Base-by-base conservation (phyloP, 2,888 invertebrate genomes). In the Phymatocera aterrima region DNA sequence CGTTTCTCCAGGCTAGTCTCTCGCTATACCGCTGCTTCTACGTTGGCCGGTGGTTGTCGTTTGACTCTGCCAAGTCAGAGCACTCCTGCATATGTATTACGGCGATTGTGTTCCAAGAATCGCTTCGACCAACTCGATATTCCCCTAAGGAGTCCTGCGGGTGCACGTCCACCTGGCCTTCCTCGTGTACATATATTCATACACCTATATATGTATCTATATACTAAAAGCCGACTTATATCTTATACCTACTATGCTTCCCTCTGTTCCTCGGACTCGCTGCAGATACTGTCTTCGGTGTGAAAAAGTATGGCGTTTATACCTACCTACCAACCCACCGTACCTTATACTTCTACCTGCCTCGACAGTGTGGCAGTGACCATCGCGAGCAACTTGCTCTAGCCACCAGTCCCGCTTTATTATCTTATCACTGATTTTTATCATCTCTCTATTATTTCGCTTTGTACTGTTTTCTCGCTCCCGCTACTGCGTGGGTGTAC, bases 41-140 rank as follows among this genome's bases (percentile, higher is more conserved):
- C n/a, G 21, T 21, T 12, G 40, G n/a, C 40, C 75, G 37, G 40
- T 40, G 54, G 75, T 57, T 43, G 75, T 75, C 75, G 75, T 43
- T 75, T 57, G 37, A 54, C 75, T 75, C 75, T 48, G 51, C 75
- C 75, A 60, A 75, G 34, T 72, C 72, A 31, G 48, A 72, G 31
- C 75, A 57, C 75, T 75, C 37, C 89, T 89, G 89, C 89, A 89
- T 89, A 89, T 89, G 88, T 89, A 89, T 88, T 89, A 89, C 88
- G 87, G 88, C 90, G 89, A 90, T 90, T 90, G 89, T 89, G 87
- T 90, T 90, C 89, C 87, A 83, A 89, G 89, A 89, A 90, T 54
- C 75, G 75, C 60, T n/a, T n/a, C 43, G 72, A 51, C 75, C 75
- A 24, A 54, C 54, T 60, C 75, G 75, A 75, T 75, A 75, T 75